Evolutionary conservation across 2,113 vertebrate genomes (phyloP).

Genomic region (Pleuronectes platessa): DNA sequence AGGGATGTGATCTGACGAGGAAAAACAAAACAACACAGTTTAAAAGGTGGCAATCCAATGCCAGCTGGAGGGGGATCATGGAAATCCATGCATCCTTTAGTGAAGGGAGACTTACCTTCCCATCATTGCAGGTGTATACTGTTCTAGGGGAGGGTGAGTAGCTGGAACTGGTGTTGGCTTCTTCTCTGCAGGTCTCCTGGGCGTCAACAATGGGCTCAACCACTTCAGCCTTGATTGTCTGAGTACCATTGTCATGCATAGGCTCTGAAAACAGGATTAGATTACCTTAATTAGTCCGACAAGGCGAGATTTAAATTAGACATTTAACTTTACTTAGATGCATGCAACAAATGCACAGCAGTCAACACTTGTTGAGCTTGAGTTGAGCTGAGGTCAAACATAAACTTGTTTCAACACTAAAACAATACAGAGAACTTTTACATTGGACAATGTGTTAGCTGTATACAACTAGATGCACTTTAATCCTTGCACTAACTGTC

Average conservation of each 20-base stretch:
- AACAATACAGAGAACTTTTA: background rate
- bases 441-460: background rate
- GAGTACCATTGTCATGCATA: constrained; percentile 87
- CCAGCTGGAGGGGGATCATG: background rate
- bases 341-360: background rate
- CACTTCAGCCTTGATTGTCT: constrained; percentile 87
- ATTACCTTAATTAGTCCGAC: background rate
- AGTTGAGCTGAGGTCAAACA: constrained; percentile 1
- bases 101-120: constrained; percentile 76
- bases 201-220: constrained; percentile 83
- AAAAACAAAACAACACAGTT: background rate
- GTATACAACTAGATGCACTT: background rate
- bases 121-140: constrained; percentile 86
- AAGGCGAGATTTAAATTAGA: constrained; percentile 27
- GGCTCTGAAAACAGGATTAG: constrained; percentile 74
- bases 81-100: background rate
- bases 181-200: constrained; percentile 83
- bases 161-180: constrained; percentile 87
- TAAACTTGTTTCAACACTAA: background rate
- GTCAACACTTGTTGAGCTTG: background rate
- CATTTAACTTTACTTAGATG: constrained; percentile 1
- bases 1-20: background rate
- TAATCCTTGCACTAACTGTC: constrained; percentile 1
- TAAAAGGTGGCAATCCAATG: background rate
- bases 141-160: constrained; percentile 84